A percentile compares a stretch with the other conserved stretches of the same genome.
These are phyloP conservation scores for Crotalus tigris DNA, from an alignment of 2,113 vertebrate genomes.

Conservation along the genomic window DNA sequence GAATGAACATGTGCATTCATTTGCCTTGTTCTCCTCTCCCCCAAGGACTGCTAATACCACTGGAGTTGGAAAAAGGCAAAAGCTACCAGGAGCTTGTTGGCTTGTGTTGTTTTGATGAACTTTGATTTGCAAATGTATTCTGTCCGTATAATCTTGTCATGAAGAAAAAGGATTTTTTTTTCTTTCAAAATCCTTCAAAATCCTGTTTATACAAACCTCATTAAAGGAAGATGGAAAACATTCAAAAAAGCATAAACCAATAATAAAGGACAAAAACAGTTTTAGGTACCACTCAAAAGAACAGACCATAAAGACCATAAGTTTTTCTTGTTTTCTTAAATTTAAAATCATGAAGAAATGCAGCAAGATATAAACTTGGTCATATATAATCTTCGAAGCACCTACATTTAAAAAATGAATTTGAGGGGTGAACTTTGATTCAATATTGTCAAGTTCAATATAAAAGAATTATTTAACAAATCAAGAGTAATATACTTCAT, in stretches of 20 bases:
- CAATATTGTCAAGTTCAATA: neutral
- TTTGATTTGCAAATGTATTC: neutral
- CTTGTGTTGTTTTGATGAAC: neutral
- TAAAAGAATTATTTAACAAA: neutral
- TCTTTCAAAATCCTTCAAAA: neutral
- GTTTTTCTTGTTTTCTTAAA: neutral
- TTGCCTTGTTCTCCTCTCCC: neutral
- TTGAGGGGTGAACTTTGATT: neutral
- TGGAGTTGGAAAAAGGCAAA: neutral
- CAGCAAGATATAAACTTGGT: neutral
- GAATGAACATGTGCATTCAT: neutral
- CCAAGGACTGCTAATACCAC: neutral
- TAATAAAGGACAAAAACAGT: neutral
- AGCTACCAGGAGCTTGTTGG: neutral
- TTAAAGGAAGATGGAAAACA: neutral
- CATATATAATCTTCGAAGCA: neutral
- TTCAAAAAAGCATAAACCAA: neutral
- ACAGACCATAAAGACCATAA: neutral
- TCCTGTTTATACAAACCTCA: neutral
- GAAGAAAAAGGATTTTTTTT: neutral
- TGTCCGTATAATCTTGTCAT: neutral
- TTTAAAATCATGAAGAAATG: neutral
- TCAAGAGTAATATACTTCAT: neutral
- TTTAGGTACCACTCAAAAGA: neutral
- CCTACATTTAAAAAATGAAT: neutral